Evolutionary conservation across 2,113 vertebrate genomes (phyloP), one percentile per base, ranked within the genome.

Genomic region (Pluvianellus socialis): DNA sequence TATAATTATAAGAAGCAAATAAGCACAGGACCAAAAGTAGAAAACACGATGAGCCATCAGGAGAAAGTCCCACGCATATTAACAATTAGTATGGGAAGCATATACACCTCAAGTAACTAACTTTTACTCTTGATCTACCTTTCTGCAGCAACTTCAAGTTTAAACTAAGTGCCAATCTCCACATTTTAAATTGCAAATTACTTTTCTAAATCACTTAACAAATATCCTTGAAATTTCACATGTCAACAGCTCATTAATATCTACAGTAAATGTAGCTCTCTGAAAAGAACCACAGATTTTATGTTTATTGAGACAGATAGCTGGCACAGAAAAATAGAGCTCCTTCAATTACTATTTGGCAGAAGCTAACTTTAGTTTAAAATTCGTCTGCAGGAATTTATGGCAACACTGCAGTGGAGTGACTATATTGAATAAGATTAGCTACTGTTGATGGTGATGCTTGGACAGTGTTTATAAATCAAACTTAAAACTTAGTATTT

Each of bases 161-260:
- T 95, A 96, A 98, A 96, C 53, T 95, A 94, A 97, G 96, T 97
- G 96, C 80, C 90, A 94, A 93, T 93, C 85, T 67, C 72, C 85
- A 74, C 77, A 89, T 93, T 98, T 95, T 96, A 97, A 98, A 97
- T 96, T 98, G 97, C 96, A 98, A 98, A 98, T 98, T 96, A 95
- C 94, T 97, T 97, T 96, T 96, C 95, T 96, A 98, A 98, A 98
- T 98, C 95, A 97, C 88, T 97, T 96, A 97, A 92, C 96, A 98
- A 96, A 97, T 97, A 97, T 98, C 97, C 97, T 98, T 97, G 93
- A 98, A 97, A 97, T 97, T 97, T 96, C 96, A 96, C 97, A 96
- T 95, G 97, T 97, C 98, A 97, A 97, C 96, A 98, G 96, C 96
- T 98, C 96, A 97, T 97, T 98, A 98, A 97, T 98, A 98, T 85